A percentile compares a stretch with the other conserved stretches of the same genome.
Conservation (phyloP, 2,888 invertebrate genomes). For the Gibbula magus region DNA sequence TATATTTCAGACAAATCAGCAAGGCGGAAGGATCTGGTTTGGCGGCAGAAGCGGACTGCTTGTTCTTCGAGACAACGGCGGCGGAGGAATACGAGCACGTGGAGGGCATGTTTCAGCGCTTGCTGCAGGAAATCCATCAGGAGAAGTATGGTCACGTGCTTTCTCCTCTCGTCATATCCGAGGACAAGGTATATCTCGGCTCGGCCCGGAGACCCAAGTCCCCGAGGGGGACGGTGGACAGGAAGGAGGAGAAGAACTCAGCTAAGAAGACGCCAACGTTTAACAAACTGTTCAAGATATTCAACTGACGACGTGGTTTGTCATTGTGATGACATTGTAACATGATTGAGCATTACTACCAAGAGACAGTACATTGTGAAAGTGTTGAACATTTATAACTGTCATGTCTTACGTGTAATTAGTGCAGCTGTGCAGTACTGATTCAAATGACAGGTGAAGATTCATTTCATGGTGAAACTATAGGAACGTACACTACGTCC, state of each 20-base stretch:
- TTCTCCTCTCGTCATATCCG: conserved; percentile 71
- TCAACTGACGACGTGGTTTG: conserved; percentile 50
- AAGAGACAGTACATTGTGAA: too few species aligned
- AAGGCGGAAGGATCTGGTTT: conserved; percentile 67
- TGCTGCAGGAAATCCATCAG: conserved; percentile 68
- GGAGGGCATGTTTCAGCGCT: conserved; percentile 71
- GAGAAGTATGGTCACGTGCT: conserved; percentile 68
- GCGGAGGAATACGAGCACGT: conserved; percentile 74
- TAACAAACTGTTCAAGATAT: conserved; percentile 70
- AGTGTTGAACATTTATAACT: too few species aligned
- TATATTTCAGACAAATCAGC: conserved; percentile 63
- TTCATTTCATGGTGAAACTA: too few species aligned
- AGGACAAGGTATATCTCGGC: conserved; percentile 55
- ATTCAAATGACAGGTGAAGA: too few species aligned
- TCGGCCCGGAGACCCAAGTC: conserved; percentile 58
- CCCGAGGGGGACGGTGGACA: conserved; percentile 54
- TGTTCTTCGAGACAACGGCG: conserved; percentile 74
- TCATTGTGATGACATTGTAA: neutral
- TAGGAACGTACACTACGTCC: too few species aligned
- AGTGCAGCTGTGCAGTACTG: too few species aligned
- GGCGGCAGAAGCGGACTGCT: conserved; percentile 69
- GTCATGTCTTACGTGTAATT: too few species aligned
- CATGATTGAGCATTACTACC: too few species aligned
- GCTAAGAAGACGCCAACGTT: conserved; percentile 65
- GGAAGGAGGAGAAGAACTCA: conserved; percentile 59